Conservation (phyloP, 2,797 vertebrate species). For the Okamejei kenojei region DNA sequence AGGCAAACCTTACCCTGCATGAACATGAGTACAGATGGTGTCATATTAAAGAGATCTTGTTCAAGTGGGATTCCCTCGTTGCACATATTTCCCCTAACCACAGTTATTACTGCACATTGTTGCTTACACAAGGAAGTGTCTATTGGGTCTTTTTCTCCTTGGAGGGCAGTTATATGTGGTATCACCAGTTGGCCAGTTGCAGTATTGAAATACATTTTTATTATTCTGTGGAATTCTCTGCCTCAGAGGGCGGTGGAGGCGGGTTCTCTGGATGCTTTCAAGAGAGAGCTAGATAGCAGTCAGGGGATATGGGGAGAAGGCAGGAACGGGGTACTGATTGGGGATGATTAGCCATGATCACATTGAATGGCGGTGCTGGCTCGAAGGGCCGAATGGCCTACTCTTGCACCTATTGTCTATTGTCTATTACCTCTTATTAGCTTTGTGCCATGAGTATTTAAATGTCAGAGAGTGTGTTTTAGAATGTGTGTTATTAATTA, state of each 20-base stretch:
- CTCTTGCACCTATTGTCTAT: too few species aligned
- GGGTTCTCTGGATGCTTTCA: too few species aligned
- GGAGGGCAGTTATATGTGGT: neutral
- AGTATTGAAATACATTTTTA: slow-evolving; percentile 13
- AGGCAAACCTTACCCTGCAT: neutral
- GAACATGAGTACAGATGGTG: neutral
- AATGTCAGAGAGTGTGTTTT: neutral
- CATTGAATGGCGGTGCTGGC: too few species aligned
- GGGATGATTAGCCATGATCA: too few species aligned
- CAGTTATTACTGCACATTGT: neutral
- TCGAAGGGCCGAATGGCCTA: too few species aligned
- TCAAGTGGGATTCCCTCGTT: neutral
- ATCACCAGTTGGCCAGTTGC: neutral
- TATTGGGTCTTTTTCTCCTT: neutral
- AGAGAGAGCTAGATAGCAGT: too few species aligned
- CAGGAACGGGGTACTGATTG: too few species aligned
- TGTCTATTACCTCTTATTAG: neutral
- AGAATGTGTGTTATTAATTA: slow-evolving; percentile 27
- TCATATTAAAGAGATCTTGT: too few species aligned
- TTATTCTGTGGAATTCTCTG: too few species aligned
- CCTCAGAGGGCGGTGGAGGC: too few species aligned
- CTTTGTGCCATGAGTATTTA: slow-evolving; percentile 4
- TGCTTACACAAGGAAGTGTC: neutral
- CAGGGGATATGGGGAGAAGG: too few species aligned
- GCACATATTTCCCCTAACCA: neutral